These are phyloP conservation scores for Labroides dimidiatus DNA, from an alignment of 2,797 vertebrate genomes.

Conservation along the genomic window DNA sequence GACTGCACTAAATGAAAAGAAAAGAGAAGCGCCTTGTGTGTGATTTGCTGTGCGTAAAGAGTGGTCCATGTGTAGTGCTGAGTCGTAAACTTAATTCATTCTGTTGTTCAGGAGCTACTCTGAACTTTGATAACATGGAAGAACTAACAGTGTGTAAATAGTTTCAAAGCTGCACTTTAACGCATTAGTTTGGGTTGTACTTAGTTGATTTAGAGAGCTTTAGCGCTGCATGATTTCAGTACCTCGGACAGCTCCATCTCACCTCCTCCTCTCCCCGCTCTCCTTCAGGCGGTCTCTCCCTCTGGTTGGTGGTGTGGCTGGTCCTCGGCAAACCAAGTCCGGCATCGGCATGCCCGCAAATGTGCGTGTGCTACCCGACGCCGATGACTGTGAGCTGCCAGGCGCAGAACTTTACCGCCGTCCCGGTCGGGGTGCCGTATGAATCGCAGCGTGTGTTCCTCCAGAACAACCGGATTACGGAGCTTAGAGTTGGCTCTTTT, in stretches of 20 bases:
- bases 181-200: not conserved
- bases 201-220: not conserved
- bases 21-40: too few species aligned
- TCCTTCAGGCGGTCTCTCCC: constrained; percentile 79
- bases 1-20: not conserved
- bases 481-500: constrained; percentile 92
- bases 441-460: constrained; percentile 96
- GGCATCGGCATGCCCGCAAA: constrained; percentile 88
- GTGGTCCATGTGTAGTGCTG: not conserved
- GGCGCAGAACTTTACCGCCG: constrained; percentile 95
- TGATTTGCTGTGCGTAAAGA: constrained; percentile 64
- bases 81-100: not conserved
- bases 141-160: too few species aligned
- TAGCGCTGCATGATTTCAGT: not conserved
- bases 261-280: constrained; percentile 34
- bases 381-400: constrained; percentile 99
- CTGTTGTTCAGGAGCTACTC: not conserved
- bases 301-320: constrained; percentile 86
- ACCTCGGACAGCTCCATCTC: constrained; percentile 44
- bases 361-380: constrained; percentile 95
- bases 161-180: not conserved
- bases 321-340: constrained; percentile 82
- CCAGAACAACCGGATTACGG: constrained; percentile 96
- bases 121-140: not conserved
- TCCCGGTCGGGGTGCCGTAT: constrained; percentile 91